Evolutionary conservation across 2,797 vertebrate genomes (phyloP), one percentile per base, ranked within the genome.

Genomic region (Melanogrammus aeglefinus): DNA sequence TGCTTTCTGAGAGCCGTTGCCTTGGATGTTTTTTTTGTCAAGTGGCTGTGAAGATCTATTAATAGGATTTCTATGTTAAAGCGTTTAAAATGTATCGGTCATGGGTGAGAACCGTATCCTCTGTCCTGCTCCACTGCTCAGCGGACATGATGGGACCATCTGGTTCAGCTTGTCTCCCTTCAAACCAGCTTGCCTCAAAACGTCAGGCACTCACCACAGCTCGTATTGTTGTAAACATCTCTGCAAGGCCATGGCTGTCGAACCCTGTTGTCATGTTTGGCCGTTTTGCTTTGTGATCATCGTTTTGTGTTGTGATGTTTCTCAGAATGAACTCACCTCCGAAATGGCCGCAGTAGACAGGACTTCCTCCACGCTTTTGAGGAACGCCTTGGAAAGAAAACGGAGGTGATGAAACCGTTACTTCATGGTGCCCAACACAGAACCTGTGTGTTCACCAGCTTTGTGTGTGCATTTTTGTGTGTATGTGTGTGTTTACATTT

Each of bases 281-380:
- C 27, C 18, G 31, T 31, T 86, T 86, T 76, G 73, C 90, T 84
- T 85, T 77, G 73, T 82, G 83, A 83, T 86, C 78, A 82, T 13
- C 41, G 73, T 27, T 29, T 41, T 27, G 27, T 51, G 24, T 29
- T 41, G 24, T 44, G 12, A 51, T 14, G 24, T 44, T 33, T 51
- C 16, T 33, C 77, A 83, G 83, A 90, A 82, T 80, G 88, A 77
- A 82, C 85, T 91, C 90, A 94, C 93, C 92, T 93, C 91, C 72
- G 85, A 86, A 77, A 92, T 35, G 66, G 80, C 90, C 1, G 95
- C 94, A 81, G 95, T 88, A 0, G 90, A 87, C 80, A 97, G 90
- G 31, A 97, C 92, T 77, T 97, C 95, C 82, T 94, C 95, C 83
- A 97, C 86, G 12, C 94, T 94, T 87, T 93, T 93, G 79, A 99